A percentile compares a stretch with the other conserved stretches of the same genome.
phyloP scores from a whole-genome alignment of 64 coral and sea anemone species.

The Pocillopora damicornis region DNA sequence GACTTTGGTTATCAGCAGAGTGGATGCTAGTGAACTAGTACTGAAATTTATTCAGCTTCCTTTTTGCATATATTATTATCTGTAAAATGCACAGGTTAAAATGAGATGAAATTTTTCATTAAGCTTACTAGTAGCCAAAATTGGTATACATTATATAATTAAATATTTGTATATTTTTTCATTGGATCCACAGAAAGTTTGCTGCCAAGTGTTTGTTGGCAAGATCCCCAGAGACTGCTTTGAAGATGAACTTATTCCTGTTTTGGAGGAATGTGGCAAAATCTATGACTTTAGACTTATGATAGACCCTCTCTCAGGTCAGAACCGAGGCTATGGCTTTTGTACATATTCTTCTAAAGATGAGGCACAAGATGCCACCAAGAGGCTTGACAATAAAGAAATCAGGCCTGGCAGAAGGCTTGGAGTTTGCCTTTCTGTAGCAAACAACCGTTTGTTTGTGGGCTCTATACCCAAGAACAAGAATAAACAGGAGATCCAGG shows the following conservation, averaged over 20 bases:
- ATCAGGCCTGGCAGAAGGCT: conserved; percentile 84
- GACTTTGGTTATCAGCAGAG: too few species aligned
- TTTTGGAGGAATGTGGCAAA: conserved; percentile 83
- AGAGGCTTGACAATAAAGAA: conserved; percentile 92
- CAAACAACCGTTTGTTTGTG: conserved; percentile 90
- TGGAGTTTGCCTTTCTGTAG: conserved; percentile 96
- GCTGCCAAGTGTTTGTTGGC: conserved; percentile 98
- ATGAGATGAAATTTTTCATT: too few species aligned
- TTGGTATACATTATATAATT: too few species aligned
- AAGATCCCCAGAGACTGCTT: conserved; percentile 95
- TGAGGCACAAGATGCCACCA: conserved; percentile 75
- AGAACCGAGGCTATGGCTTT: conserved; percentile 89
- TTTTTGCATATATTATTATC: too few species aligned
- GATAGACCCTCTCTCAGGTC: conserved; percentile 85
- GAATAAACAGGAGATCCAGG: conserved; percentile 84
- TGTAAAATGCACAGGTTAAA: too few species aligned
- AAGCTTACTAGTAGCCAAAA: too few species aligned
- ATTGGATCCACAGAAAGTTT: conserved; percentile 65
- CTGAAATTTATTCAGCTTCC: too few species aligned
- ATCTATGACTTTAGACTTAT: conserved; percentile 94
- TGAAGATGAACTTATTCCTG: conserved; percentile 95
- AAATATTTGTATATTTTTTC: background rate
- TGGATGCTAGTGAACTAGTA: too few species aligned
- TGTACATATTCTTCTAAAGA: conserved; percentile 78
- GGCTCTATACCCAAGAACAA: conserved; percentile 98